Evolutionary conservation across 2,797 vertebrate genomes (phyloP).

Genomic region (Manis javanica): DNA sequence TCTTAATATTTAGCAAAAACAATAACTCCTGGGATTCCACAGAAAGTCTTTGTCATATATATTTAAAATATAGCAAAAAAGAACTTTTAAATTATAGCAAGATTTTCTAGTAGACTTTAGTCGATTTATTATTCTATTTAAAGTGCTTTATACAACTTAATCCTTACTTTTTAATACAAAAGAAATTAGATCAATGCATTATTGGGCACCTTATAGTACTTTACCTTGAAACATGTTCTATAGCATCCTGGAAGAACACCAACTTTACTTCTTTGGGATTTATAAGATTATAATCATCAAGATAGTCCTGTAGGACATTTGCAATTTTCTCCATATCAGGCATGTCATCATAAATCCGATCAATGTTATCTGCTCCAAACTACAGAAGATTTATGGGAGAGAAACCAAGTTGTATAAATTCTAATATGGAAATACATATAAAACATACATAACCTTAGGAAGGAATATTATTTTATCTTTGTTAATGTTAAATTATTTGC

Average conservation of each 20-base stretch:
- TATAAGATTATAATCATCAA: conserved; percentile 91
- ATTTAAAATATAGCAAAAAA: conserved; percentile 11
- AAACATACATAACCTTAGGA: not conserved
- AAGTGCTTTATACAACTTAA: not conserved
- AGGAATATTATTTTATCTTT: not conserved
- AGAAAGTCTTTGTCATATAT: not conserved
- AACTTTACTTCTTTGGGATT: conserved; percentile 92
- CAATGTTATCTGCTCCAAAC: conserved; percentile 87
- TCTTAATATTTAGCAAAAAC: conserved; percentile 5
- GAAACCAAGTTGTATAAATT: conserved; percentile 17
- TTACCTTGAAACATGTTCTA: conserved; percentile 94
- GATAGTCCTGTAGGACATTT: conserved; percentile 91
- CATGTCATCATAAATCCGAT: conserved; percentile 91
- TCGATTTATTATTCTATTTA: not conserved
- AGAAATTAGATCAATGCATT: not conserved
- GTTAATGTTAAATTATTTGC: not conserved
- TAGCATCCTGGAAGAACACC: conserved; percentile 94
- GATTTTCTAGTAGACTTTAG: not conserved
- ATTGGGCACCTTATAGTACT: not conserved
- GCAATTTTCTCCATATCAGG: conserved; percentile 89
- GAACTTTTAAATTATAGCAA: not conserved
- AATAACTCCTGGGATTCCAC: not conserved
- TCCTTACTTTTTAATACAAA: conserved; percentile 17
- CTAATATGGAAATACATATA: not conserved
- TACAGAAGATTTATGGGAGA: conserved; percentile 69